Evolutionary conservation across 2,797 vertebrate species (phyloP).

Genomic region (Thalassophryne amazonica): DNA sequence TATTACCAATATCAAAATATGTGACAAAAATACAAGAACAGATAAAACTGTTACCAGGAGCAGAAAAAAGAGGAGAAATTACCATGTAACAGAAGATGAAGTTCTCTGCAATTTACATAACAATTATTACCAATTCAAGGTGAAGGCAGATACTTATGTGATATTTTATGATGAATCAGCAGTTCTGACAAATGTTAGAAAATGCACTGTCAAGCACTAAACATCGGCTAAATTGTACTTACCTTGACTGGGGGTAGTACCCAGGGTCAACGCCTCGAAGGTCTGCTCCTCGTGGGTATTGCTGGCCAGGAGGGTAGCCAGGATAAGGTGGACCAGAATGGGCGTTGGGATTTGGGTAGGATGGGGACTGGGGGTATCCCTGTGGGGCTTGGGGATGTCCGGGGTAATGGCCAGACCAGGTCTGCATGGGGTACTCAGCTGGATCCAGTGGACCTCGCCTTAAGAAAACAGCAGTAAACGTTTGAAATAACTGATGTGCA

Average conservation of each 20-base stretch:
- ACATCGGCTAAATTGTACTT: neutral
- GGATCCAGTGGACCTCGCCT: constrained; percentile 86
- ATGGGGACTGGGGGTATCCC: constrained; percentile 78
- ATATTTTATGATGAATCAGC: neutral
- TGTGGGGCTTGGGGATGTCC: constrained; percentile 56
- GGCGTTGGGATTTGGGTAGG: constrained; percentile 68
- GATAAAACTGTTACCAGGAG: no score
- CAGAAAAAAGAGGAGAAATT: no score
- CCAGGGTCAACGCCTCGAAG: constrained; percentile 78
- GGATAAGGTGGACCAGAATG: constrained; percentile 54
- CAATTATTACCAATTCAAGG: no score
- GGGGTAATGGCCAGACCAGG: constrained; percentile 74
- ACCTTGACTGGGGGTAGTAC: constrained; percentile 79
- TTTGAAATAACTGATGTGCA: constrained; percentile 3
- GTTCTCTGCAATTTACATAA: no score
- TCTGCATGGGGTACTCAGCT: constrained; percentile 81
- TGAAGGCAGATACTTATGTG: no score
- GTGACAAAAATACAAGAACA: no score
- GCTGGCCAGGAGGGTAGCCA: constrained; percentile 70
- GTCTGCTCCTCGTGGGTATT: constrained; percentile 76
- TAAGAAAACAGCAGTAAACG: constrained; percentile 29
- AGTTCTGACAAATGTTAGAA: neutral
- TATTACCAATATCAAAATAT: no score
- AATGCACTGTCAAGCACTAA: neutral
- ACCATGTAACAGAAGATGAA: no score